Conservation (phyloP, 1,140 invertebrate genomes). For the Eupeodes corollae region DNA sequence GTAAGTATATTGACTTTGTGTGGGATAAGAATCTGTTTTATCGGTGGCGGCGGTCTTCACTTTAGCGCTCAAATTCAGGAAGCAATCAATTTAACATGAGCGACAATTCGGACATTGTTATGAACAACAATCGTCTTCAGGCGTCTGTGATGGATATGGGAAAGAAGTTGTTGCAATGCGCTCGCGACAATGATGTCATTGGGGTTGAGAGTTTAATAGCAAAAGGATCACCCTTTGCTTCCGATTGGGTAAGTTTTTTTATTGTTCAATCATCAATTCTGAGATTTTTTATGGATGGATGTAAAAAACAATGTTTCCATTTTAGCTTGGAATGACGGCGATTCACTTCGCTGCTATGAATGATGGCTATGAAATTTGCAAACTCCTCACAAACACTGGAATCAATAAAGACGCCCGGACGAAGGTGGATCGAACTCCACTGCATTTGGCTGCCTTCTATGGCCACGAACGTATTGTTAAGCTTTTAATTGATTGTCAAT, state of each 20-base stretch:
- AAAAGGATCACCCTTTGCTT: constrained; percentile 80
- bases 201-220: constrained; percentile 68
- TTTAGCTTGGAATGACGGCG: constrained; percentile 75
- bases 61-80: too few species aligned
- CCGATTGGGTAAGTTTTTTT: constrained; percentile 65
- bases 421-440: constrained; percentile 83
- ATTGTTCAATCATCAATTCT: not conserved
- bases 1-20: too few species aligned
- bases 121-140: constrained; percentile 2
- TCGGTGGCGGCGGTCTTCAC: too few species aligned
- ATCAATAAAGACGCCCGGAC: constrained; percentile 79
- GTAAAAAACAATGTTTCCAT: constrained; percentile 9
- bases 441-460: constrained; percentile 79
- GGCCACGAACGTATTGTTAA: constrained; percentile 69
- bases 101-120: too few species aligned
- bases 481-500: constrained; percentile 63
- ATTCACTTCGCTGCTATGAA: constrained; percentile 76
- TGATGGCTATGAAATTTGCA: constrained; percentile 70
- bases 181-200: constrained; percentile 64
- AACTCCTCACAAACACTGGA: constrained; percentile 70
- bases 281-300: too few species aligned
- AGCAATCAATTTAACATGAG: too few species aligned
- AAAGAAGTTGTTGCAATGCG: constrained; percentile 66
- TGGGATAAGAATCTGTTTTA: too few species aligned
- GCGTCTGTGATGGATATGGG: constrained; percentile 41